A percentile compares a stretch with the other conserved stretches of the same genome.
Conservation (phyloP, 2,113 vertebrate species). For the Spea bombifrons region DNA sequence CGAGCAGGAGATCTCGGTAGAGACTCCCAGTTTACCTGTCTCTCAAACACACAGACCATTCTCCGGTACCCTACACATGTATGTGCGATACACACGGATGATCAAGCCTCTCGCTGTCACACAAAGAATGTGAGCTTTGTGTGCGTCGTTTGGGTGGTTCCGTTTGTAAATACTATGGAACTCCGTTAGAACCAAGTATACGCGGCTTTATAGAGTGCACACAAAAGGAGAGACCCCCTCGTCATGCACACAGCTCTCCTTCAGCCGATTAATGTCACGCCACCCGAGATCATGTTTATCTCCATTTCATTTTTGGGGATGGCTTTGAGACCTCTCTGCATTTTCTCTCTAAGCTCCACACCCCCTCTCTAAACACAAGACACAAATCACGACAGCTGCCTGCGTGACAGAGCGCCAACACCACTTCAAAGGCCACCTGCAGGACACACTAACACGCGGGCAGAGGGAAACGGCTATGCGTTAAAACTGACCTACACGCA, state of each 20-base stretch:
- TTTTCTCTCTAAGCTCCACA: slow-evolving; percentile 24
- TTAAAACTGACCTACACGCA: slow-evolving; percentile 3
- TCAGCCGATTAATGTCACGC: neutral
- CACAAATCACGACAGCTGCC: slow-evolving; percentile 37
- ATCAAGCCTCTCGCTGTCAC: too few relatives aligned
- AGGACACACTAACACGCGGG: slow-evolving; percentile 1
- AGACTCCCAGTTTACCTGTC: too few relatives aligned
- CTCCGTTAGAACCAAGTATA: too few relatives aligned
- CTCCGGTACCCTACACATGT: too few relatives aligned
- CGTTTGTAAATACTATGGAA: too few relatives aligned
- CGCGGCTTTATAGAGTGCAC: too few relatives aligned
- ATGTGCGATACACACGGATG: too few relatives aligned
- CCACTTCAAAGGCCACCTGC: slow-evolving; percentile 41
- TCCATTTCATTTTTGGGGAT: slow-evolving; percentile 7
- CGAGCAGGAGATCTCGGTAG: too few relatives aligned
- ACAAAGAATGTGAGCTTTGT: too few relatives aligned
- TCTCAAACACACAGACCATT: too few relatives aligned
- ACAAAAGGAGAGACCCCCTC: too few relatives aligned
- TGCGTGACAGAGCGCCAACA: slow-evolving; percentile 30
- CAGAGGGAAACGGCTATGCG: neutral
- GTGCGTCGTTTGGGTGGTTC: too few relatives aligned
- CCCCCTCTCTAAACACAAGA: slow-evolving; percentile 24
- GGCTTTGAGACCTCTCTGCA: slow-evolving; percentile 9
- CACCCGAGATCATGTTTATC: neutral
- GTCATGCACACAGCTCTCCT: neutral